Percentiles rank a stretch among this genome's conserved stretches.
Conservation (phyloP, 2,888 invertebrate species). For the Parochlus steinenii region DNA sequence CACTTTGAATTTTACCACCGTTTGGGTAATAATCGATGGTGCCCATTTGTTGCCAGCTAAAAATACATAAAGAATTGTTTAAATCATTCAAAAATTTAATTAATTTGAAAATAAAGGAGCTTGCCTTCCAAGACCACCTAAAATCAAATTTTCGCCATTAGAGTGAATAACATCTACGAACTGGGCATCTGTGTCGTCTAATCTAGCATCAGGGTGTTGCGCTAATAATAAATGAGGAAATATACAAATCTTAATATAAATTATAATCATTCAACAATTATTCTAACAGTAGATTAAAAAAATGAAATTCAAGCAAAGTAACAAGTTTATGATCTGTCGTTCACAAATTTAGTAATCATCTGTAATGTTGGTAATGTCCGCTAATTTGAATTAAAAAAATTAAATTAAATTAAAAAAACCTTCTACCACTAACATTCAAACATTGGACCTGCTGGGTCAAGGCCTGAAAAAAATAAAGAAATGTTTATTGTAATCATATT, state of each 20-base stretch:
- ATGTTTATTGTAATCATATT: not conserved
- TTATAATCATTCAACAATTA: too few relatives aligned
- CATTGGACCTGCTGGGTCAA: conserved; percentile 82
- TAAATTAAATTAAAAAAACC: too few relatives aligned
- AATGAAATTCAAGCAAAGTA: too few relatives aligned
- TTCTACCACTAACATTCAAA: too few relatives aligned
- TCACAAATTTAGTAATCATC: too few relatives aligned
- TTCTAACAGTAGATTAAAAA: too few relatives aligned
- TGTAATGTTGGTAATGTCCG: too few relatives aligned
- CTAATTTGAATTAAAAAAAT: too few relatives aligned
- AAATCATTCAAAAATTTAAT: not conserved
- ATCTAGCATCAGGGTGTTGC: conserved; percentile 66
- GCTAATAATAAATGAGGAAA: too few relatives aligned
- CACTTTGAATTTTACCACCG: conserved; percentile 80
- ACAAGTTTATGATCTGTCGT: too few relatives aligned
- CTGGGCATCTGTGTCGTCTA: conserved; percentile 70
- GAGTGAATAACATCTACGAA: conserved; percentile 90
- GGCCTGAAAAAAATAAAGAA: conserved; percentile 33
- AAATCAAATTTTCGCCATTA: conserved; percentile 80
- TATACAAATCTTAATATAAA: too few relatives aligned
- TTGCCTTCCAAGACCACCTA: conserved; percentile 71
- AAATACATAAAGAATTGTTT: not conserved
- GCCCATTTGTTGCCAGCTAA: conserved; percentile 68
- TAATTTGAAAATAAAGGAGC: conserved; percentile 14
- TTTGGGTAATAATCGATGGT: conserved; percentile 88